Evolutionary conservation across 2,888 invertebrate species (phyloP).

Genomic region (Scaptomyza parva): DNA sequence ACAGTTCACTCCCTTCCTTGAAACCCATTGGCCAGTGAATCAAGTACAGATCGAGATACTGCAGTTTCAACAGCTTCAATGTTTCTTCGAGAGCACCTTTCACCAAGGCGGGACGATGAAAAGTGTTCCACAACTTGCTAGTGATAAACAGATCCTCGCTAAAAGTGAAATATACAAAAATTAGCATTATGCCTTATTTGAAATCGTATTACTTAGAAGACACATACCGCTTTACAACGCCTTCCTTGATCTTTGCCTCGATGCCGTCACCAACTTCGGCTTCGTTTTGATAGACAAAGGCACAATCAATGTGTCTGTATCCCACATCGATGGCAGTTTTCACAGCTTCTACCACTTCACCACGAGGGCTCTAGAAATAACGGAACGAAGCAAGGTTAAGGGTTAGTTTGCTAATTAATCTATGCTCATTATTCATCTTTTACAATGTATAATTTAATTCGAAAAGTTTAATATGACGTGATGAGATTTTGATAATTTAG

Average conservation of each 20-base stretch:
- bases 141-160: constrained; percentile 89
- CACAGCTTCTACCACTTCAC: constrained; percentile 89
- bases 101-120: constrained; percentile 91
- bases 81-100: constrained; percentile 88
- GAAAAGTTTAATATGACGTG: neutral
- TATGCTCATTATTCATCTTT: neutral
- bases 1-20: constrained; percentile 89
- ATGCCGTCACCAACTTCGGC: constrained; percentile 90
- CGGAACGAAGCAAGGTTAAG: neutral
- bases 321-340: constrained; percentile 91
- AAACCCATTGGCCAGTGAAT: constrained; percentile 97
- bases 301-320: constrained; percentile 92
- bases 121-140: constrained; percentile 95
- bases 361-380: constrained; percentile 86
- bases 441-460: neutral
- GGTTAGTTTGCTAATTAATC: constrained; percentile 8
- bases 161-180: constrained; percentile 2
- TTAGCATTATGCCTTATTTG: neutral
- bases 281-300: constrained; percentile 90
- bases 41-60: constrained; percentile 94
- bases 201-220: no score
- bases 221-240: constrained; percentile 87
- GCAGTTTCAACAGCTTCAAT: constrained; percentile 89
- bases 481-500: neutral
- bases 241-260: constrained; percentile 87